Percentiles rank a stretch among this genome's conserved stretches.
phyloP scores from a whole-genome alignment of 2,888 invertebrate genomes.

The Acleris literana region DNA sequence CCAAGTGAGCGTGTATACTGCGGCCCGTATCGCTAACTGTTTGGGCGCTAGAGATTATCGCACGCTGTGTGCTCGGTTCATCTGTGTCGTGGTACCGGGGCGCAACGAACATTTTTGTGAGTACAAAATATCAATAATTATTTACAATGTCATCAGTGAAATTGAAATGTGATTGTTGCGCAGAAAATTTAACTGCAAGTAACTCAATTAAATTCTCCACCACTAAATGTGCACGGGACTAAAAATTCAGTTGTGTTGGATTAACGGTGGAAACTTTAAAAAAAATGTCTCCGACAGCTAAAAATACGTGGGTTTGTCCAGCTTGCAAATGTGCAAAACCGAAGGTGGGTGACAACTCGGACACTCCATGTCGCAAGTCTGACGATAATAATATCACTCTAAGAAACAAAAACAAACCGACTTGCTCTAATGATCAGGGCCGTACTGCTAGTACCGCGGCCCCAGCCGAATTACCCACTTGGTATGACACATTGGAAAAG shows the following conservation, averaged over 20 bases:
- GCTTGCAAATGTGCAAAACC: not conserved
- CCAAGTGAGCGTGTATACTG: not conserved
- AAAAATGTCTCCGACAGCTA: not conserved
- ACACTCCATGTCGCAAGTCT: not conserved
- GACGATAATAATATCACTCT: not conserved
- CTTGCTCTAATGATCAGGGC: not conserved
- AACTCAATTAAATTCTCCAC: not conserved
- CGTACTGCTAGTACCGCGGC: not conserved
- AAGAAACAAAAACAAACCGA: not conserved
- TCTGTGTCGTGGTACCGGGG: not conserved
- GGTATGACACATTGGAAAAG: not conserved
- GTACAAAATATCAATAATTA: not conserved
- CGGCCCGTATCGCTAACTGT: not conserved
- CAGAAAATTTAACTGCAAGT: not conserved
- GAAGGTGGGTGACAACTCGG: not conserved
- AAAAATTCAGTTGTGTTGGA: not conserved
- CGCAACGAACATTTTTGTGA: not conserved
- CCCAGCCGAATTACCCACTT: not conserved
- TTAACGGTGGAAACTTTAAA: not conserved
- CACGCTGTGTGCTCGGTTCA: not conserved
- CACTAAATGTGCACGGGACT: not conserved
- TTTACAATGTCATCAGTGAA: not conserved
- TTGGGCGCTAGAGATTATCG: not conserved
- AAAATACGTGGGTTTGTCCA: not conserved
- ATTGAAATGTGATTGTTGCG: not conserved